These are phyloP conservation scores for Chloroceryle inda DNA, from an alignment of 2,797 vertebrate genomes.

Conservation along the genomic window DNA sequence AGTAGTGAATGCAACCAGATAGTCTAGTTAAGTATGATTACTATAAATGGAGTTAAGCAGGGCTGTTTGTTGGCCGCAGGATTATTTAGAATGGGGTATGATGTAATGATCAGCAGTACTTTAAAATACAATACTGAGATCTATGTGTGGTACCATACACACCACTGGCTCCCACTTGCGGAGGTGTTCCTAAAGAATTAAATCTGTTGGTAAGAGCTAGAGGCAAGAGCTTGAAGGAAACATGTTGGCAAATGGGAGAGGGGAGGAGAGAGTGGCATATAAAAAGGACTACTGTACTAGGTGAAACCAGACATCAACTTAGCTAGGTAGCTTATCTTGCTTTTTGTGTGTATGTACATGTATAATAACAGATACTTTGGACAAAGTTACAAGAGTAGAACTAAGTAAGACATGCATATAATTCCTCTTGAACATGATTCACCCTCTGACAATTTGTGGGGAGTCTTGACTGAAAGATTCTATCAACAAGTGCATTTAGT, in stretches of 20 bases:
- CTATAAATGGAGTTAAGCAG: not conserved
- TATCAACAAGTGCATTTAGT: not conserved
- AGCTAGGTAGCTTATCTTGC: not conserved
- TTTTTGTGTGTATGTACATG: rapidly evolving
- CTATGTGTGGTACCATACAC: not conserved
- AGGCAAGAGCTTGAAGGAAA: not conserved
- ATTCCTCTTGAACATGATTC: rapidly evolving
- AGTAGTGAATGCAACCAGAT: not conserved
- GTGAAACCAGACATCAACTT: not conserved
- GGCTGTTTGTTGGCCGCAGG: not conserved
- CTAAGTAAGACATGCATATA: not conserved
- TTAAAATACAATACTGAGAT: not conserved
- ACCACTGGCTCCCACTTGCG: not conserved
- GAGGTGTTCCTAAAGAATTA: not conserved
- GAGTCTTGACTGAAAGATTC: not conserved
- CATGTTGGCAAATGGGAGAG: not conserved
- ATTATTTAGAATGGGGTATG: not conserved
- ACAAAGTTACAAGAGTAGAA: not conserved
- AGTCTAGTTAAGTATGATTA: not conserved
- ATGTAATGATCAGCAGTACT: not conserved
- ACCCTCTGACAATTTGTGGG: not conserved
- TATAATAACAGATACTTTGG: rapidly evolving
- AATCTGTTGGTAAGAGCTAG: not conserved
- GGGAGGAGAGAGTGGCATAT: not conserved
- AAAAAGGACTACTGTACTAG: not conserved